phyloP scores from a whole-genome alignment of 2,113 vertebrate species.

The Oncorhynchus masou region DNA sequence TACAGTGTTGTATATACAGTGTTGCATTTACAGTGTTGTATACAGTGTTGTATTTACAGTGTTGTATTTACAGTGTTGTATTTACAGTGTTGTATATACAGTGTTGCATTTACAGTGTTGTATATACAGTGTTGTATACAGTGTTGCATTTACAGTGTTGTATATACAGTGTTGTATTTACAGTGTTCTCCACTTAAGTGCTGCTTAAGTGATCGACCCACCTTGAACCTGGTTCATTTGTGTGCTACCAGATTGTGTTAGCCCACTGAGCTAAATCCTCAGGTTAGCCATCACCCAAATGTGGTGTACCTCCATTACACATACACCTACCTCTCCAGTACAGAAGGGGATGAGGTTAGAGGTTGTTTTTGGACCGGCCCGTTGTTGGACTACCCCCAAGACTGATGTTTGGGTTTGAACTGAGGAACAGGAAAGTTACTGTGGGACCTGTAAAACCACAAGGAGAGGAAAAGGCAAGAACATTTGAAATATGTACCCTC shows the following conservation, averaged over 20 bases:
- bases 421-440: constrained; percentile 22
- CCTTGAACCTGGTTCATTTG: background rate
- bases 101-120: too few relatives aligned
- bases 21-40: too few relatives aligned
- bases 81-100: too few relatives aligned
- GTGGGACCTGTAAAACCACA: constrained; percentile 16
- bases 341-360: background rate
- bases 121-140: too few relatives aligned
- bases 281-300: too few relatives aligned
- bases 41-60: too few relatives aligned
- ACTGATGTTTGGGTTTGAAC: constrained; percentile 19
- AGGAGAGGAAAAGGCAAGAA: background rate
- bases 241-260: background rate
- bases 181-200: background rate
- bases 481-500: too few relatives aligned
- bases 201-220: background rate
- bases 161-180: too few relatives aligned
- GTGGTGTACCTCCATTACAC: background rate
- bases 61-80: too few relatives aligned
- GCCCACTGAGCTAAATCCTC: background rate
- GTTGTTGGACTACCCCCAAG: constrained; percentile 22
- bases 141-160: too few relatives aligned
- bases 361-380: constrained; percentile 30
- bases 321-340: background rate
- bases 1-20: too few relatives aligned